Evolutionary conservation across 2,113 vertebrate genomes (phyloP), one percentile per base, ranked within the genome.

Genomic region (Urocolius indicus): DNA sequence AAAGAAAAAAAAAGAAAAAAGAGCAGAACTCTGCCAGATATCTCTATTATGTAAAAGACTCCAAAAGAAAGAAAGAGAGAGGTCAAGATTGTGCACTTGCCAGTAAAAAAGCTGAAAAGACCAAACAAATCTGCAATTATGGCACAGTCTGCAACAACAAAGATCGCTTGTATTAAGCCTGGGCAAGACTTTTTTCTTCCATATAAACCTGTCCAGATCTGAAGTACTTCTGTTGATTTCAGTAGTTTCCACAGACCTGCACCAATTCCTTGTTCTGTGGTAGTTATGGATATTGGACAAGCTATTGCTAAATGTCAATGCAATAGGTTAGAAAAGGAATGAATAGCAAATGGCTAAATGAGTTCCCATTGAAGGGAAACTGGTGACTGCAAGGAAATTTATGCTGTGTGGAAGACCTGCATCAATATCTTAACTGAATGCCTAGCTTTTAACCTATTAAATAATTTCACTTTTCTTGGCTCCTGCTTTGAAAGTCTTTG

Each of bases 81-180:
- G 55, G 68, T 84, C 94, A 90, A 52, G 32, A 78, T 87, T 18
- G 55, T 92, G 34, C 48, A 34, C 29, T 94, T 88, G 57, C 68
- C 61, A 72, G 34, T 78, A 87, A 93, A 45, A 84, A 92, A 90
- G 52, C 38, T 89, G 68, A 80, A 96, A 84, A 76, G 87, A 77
- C 16, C 67, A 85, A 96, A 79, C 54, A 79, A 90, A 83, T 51
- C 55, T 3, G 0, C 67, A 90, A 67, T 97, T 93, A 94, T 51
- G 72, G 22, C 75, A 69, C n/a, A 52, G 89, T 87, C 84, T 78
- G 88, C 61, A 90, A 76, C 48, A 97, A 81, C 83, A 90, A 94
- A 78, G 73, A 73, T 89, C 65, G 23, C 36, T 81, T 89, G 26
- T 87, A 72, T 57, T 36, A 89, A 82, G 26, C 52, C 55, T 6